Evolutionary conservation across 2,888 invertebrate genomes (phyloP), one percentile per base, ranked within the genome.

Genomic region (Anagyrus pseudococci): DNA sequence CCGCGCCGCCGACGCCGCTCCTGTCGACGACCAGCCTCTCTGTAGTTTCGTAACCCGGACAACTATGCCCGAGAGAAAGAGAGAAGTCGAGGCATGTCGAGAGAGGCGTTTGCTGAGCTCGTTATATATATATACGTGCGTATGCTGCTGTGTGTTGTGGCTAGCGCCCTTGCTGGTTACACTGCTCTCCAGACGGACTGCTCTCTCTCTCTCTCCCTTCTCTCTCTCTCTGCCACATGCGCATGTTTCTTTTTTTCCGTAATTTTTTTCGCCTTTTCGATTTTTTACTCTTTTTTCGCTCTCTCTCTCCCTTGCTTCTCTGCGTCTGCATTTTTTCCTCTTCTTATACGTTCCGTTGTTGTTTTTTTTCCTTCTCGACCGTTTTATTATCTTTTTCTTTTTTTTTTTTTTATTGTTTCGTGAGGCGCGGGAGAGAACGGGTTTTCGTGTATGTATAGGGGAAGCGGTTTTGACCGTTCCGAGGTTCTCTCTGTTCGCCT

Each of bases 11-110:
- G 22, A 23, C 23, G 23, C 7, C 8, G 15, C 2, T 22, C 20
- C 8, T 4, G 4, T 4, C 20, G 6, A 20, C 22, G 23, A 22
- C 22, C 15, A 46, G n/a, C 23, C 20, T 46, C 13, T 37, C 15
- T 22, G 22, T 7, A 17, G 47, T 40, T 37, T 55, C 47, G 56
- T 43, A 54, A 56, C 29, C n/a, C n/a, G n/a, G n/a, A n/a, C n/a
- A n/a, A n/a, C n/a, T n/a, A n/a, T n/a, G n/a, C n/a, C n/a, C n/a
- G n/a, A n/a, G n/a, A n/a, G n/a, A n/a, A n/a, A n/a, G n/a, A n/a
- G n/a, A n/a, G n/a, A n/a, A n/a, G n/a, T n/a, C n/a, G n/a, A n/a
- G n/a, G n/a, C n/a, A n/a, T n/a, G n/a, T n/a, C n/a, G n/a, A 1
- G 43, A 17, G 43, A 2, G 7, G 43, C n/a, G 19, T 19, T 4